phyloP scores from a whole-genome alignment of 2,113 vertebrate species.

The Laterallus jamaicensis region DNA sequence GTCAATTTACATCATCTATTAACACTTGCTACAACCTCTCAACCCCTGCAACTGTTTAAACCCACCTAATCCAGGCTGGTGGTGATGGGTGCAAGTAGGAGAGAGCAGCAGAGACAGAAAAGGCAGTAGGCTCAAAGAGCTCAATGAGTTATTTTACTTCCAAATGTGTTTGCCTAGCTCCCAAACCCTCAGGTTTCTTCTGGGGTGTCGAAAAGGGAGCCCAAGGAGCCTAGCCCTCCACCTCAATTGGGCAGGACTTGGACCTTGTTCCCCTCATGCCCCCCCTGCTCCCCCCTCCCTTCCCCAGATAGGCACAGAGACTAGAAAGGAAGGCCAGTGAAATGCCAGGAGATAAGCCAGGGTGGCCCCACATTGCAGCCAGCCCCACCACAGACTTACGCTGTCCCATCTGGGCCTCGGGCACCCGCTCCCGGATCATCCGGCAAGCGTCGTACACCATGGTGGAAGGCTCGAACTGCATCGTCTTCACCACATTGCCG shows the following conservation, averaged over 20 bases:
- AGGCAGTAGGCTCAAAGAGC: background rate
- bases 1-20: background rate
- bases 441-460: slow-evolving; percentile 97
- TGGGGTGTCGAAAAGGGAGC: rapidly evolving
- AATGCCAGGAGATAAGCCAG: background rate
- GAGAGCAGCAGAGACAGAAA: background rate
- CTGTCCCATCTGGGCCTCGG: slow-evolving; percentile 91
- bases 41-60: background rate
- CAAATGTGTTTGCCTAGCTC: background rate
- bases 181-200: background rate
- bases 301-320: background rate
- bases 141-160: background rate
- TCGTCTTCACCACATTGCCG: slow-evolving; percentile 97
- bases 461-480: slow-evolving; percentile 99
- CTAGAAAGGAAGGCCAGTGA: background rate
- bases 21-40: background rate
- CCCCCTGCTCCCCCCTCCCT: background rate
- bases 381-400: slow-evolving; percentile 78
- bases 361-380: rapidly evolving
- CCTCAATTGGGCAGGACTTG: background rate
- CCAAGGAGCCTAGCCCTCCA: background rate
- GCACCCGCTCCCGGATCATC: slow-evolving; percentile 94
- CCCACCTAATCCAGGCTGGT: background rate
- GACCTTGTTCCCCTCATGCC: background rate
- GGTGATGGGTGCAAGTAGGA: background rate